Conservation (phyloP, 53 echinoderm and acorn worm species). For the Echinometra lucunter region DNA sequence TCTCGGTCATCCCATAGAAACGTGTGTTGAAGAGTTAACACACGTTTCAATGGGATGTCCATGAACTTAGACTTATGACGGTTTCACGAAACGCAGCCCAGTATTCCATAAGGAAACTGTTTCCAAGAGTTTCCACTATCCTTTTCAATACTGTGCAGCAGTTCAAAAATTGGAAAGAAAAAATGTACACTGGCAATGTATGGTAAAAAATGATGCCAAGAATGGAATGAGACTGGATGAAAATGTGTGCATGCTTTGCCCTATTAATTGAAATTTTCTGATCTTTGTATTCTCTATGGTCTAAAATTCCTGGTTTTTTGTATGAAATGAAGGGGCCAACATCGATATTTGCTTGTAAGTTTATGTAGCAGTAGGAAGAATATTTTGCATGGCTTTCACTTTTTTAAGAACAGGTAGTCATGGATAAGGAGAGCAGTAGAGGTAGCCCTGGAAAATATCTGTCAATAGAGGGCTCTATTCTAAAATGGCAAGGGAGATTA, state of each 20-base stretch:
- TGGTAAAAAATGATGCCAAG: background rate
- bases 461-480: constrained; percentile 32
- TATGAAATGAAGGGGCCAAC: background rate
- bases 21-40: too few species aligned
- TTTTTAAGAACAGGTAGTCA: background rate
- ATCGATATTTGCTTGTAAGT: background rate
- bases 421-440: background rate
- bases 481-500: background rate
- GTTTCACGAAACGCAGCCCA: too few species aligned
- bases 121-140: background rate
- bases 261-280: background rate
- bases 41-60: too few species aligned
- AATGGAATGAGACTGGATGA: background rate
- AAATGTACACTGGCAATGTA: background rate
- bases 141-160: background rate
- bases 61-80: too few species aligned
- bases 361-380: background rate
- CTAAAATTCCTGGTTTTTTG: background rate
- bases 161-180: background rate
- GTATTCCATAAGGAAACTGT: too few species aligned
- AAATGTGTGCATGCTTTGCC: constrained; percentile 19
- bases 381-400: background rate
- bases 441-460: background rate
- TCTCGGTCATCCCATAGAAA: too few species aligned
- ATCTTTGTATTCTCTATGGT: background rate